These are phyloP conservation scores for Brachionus calyciflorus DNA, from an alignment of 1,140 invertebrate species.

Conservation along the genomic window DNA sequence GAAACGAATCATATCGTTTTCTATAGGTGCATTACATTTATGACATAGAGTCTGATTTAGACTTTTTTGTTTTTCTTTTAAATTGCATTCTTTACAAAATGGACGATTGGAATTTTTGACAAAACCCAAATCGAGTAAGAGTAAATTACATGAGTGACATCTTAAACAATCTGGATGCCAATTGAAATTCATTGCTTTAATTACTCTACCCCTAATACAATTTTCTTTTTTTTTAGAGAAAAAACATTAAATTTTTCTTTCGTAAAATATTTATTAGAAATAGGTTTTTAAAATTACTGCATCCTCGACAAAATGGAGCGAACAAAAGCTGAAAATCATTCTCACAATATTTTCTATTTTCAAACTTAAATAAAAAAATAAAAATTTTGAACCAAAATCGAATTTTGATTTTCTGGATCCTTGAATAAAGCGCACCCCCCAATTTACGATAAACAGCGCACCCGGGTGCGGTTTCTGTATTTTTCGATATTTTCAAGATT, in stretches of 20 bases:
- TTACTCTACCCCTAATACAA: conserved; percentile 92
- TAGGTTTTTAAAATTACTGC: conserved; percentile 66
- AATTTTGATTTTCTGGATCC: no score
- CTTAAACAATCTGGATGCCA: conserved; percentile 98
- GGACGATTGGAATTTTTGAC: conserved; percentile 68
- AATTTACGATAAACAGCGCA: no score
- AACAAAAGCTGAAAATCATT: conserved; percentile 98
- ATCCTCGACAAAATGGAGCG: conserved; percentile 95
- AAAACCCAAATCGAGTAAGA: conserved; percentile 92
- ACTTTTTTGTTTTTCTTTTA: conserved; percentile 15
- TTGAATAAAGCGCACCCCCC: no score
- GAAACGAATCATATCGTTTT: conserved; percentile 91
- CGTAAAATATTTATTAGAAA: not conserved
- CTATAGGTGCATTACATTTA: conserved; percentile 68
- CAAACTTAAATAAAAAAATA: conserved; percentile 68
- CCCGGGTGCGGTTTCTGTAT: no score
- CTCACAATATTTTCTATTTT: conserved; percentile 97
- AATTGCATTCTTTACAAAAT: conserved; percentile 82
- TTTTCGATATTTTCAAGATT: no score
- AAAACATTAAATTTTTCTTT: conserved; percentile 47
- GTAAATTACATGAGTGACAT: conserved; percentile 84
- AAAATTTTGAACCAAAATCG: conserved; percentile 46
- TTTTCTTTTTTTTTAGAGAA: conserved; percentile 73
- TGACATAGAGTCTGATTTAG: conserved; percentile 9
- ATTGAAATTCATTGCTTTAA: conserved; percentile 97